Percentiles rank a stretch among this genome's conserved stretches.
These are phyloP conservation scores for Macrochelys suwanniensis DNA, from an alignment of 2,797 vertebrate species.

Conservation along the genomic window DNA sequence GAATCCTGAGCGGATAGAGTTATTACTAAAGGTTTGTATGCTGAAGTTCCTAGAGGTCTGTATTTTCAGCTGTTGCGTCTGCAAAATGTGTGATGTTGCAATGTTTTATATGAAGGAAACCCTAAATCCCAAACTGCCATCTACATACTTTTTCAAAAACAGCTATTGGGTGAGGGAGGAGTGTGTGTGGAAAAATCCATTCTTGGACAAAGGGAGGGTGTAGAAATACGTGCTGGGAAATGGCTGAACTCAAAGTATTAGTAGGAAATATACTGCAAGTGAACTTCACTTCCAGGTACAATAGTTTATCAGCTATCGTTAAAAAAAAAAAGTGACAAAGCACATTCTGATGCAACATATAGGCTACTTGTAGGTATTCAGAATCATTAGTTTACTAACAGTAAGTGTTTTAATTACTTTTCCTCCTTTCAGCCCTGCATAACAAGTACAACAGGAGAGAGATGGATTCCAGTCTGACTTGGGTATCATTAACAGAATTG, in stretches of 20 bases:
- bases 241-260: background rate
- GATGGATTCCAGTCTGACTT: background rate
- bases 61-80: background rate
- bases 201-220: background rate
- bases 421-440: background rate
- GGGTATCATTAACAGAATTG: background rate
- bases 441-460: background rate
- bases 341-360: rapidly evolving
- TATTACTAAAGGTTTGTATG: background rate
- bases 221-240: background rate
- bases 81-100: slow-evolving; percentile 1
- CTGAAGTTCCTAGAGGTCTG: background rate
- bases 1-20: background rate
- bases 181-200: background rate
- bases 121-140: slow-evolving; percentile 7
- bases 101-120: slow-evolving; percentile 29
- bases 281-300: background rate
- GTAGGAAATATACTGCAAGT: background rate
- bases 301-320: background rate
- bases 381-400: background rate
- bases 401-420: background rate
- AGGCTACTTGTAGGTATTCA: background rate
- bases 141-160: background rate
- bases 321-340: background rate
- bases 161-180: background rate